Conservation (phyloP, 1,140 invertebrate species). For the Aphaenogaster ashmeadi region DNA sequence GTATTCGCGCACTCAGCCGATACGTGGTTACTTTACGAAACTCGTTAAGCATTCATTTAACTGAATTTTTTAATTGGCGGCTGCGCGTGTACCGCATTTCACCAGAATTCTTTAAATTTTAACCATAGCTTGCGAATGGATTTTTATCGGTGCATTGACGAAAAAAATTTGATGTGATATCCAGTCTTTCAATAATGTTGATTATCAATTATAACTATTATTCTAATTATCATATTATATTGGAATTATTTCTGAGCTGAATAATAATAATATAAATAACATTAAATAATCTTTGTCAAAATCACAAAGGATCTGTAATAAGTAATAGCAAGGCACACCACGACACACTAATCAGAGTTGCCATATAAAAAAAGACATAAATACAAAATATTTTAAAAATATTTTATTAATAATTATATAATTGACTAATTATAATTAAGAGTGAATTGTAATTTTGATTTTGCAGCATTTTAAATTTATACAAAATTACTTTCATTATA, state of each 20-base stretch:
- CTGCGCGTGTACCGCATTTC: conserved; percentile 19
- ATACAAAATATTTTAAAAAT: background rate
- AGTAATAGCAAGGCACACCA: background rate
- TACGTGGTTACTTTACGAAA: conserved; percentile 50
- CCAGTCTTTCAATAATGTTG: background rate
- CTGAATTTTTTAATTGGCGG: conserved; percentile 56
- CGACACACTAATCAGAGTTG: background rate
- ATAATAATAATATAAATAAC: background rate
- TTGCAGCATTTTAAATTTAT: background rate
- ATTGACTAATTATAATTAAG: background rate
- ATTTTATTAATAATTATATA: conserved; percentile 1
- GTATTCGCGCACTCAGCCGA: conserved; percentile 12
- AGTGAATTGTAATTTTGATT: background rate
- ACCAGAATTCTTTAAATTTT: conserved; percentile 48
- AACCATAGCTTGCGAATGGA: conserved; percentile 8
- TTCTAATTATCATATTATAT: background rate
- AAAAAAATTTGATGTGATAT: conserved; percentile 25
- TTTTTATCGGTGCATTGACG: conserved; percentile 27
- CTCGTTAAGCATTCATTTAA: conserved; percentile 53
- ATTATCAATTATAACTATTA: background rate
- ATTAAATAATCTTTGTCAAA: background rate
- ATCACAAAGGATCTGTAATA: background rate
- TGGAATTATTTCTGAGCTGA: background rate
- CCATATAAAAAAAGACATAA: background rate
- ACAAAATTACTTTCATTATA: too few species aligned